Base-by-base conservation (phyloP, 2,888 invertebrate genomes). In the Ormia ochracea region DNA sequence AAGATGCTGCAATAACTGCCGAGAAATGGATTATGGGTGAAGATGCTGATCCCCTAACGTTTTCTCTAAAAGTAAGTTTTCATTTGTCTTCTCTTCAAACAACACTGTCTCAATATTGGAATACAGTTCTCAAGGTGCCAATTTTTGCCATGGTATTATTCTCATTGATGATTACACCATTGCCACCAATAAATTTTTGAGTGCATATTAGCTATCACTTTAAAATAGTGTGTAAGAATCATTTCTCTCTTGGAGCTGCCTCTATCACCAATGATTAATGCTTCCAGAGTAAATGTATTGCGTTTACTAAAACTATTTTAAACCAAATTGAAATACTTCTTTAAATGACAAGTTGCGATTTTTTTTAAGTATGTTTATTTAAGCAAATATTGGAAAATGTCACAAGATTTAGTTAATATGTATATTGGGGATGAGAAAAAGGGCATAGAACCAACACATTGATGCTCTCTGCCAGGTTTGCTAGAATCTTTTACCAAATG, bases 1-100 rank as follows among this genome's bases (percentile, higher is more conserved):
- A 97, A 86, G 95, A 95, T 81, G 95, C 98, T 5, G 95, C 96
- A 12, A 91, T 95, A 82, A 94, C 96, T 0, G 97, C 97, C 1
- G 97, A 97, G 86, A 98, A 98, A 89, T 98, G 98, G 96, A 92
- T 95, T 70, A 93, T 92, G 43, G 98, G 98, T 12, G 93, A 94
- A 85, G 96, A 98, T 90, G 94, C 95, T 1, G 97, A 97, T 84
- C 98, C 98, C 1, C 91, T 97, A 85, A 92, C 98, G 82, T 95
- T 98, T 90, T 97, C 97, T 77, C 91, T 98, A 80, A 96, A 96
- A 92, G 98, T 95, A 88, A 93, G 93, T 82, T 92, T 56, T 45
- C 36, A 36, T n/a, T 41, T 66, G 72, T 59, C 61, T 65, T 69
- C 61, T 38, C 54, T 68, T 50, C 81, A 63, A 58, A 7, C 0